A percentile compares a stretch with the other conserved stretches of the same genome.
Conservation (phyloP, 2,113 vertebrate genomes). For the Oreocharis arfaki region DNA sequence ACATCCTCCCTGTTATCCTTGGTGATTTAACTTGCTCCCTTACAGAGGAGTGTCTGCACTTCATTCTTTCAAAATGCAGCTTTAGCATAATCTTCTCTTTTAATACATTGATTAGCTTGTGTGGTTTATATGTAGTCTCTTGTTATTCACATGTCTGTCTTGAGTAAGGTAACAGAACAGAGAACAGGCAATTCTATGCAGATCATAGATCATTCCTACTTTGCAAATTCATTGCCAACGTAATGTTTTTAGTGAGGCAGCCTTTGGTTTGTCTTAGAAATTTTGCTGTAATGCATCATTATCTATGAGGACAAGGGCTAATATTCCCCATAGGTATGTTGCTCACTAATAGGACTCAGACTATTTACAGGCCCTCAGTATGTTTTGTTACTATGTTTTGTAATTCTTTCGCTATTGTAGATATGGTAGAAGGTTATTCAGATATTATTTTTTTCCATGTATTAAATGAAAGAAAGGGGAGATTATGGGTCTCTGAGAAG, state of each 20-base stretch:
- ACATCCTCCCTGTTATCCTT: background rate
- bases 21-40: background rate
- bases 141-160: background rate
- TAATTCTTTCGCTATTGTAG: background rate
- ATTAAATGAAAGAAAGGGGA: background rate
- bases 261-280: background rate
- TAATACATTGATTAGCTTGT: background rate
- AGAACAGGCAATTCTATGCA: background rate
- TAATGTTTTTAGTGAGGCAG: background rate
- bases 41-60: background rate
- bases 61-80: background rate
- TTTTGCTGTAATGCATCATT: background rate
- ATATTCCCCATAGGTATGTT: background rate
- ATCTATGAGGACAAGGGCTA: background rate
- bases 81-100: background rate
- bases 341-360: background rate
- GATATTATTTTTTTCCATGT: background rate
- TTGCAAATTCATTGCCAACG: background rate
- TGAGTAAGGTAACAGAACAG: background rate
- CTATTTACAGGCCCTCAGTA: background rate
- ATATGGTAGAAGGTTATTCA: background rate
- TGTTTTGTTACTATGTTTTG: background rate
- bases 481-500: background rate
- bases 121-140: background rate
- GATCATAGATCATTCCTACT: background rate